Evolutionary conservation across 2,797 vertebrate genomes (phyloP), one percentile per base, ranked within the genome.

Genomic region (Dryobates pubescens): DNA sequence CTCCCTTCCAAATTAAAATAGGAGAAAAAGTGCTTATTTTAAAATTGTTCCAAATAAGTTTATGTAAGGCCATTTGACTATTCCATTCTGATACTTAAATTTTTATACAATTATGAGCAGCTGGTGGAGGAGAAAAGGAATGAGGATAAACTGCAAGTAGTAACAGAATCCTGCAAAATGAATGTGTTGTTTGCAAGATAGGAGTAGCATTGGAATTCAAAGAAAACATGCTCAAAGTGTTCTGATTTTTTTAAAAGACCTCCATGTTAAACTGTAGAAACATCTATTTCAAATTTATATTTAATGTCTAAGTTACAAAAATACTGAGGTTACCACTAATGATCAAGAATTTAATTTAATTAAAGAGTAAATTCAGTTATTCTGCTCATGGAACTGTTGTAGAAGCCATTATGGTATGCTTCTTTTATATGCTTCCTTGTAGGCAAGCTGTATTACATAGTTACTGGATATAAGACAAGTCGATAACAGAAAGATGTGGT

Each of bases 1-100:
- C n/a, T 86, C 19, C 51, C 41, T 93, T 91, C 83, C 86, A 94
- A 94, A 93, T 80, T 90, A 71, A 91, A 93, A 71, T 12, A 79
- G 7, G 23, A 81, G 71, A 20, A 72, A 82, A 88, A 34, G 3
- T 68, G 6, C 12, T 54, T 61, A 13, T 69, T 88, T 90, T 58
- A 43, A 74, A 76, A 59, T 45, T 78, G 13, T 74, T 88, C n/a
- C 62, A 47, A 43, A 72, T 2, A 81, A 49, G n/a, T 76, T 57
- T 69, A 22, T 53, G 11, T 10, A 34, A 80, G 10, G 5, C 18
- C 57, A 43, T 75, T 78, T 80, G 16, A 51, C 13, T 43, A 36
- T 32, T 73, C 45, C 10, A 3, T 34, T 62, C 9, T 38, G 20
- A 17, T 51, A 51, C 12, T 24, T 51, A 24, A 24, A 24, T 13